Evolutionary conservation across 2,113 vertebrate species (phyloP).

Genomic region (Trachemys scripta): DNA sequence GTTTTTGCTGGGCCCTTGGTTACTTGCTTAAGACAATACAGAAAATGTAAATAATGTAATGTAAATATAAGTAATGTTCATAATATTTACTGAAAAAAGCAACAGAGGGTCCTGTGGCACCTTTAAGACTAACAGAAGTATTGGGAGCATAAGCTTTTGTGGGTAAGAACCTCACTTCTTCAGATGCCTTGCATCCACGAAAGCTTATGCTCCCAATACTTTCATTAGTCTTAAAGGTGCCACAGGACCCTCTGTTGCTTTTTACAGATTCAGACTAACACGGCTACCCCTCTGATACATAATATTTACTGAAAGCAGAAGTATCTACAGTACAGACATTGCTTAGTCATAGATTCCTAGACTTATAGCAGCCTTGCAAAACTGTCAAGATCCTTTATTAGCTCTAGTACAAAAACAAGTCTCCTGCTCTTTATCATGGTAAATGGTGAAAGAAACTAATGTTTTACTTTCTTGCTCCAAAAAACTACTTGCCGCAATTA

Average conservation of each 20-base stretch:
- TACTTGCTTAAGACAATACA: constrained; percentile 34
- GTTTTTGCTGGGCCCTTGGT: constrained; percentile 12
- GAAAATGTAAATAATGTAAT: constrained; percentile 46
- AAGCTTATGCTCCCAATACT: no score
- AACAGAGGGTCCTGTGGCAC: no score
- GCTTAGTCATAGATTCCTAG: not conserved
- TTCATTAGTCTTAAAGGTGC: no score
- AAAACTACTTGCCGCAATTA: not conserved
- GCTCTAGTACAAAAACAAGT: not conserved
- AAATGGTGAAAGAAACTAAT: not conserved
- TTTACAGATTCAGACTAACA: no score
- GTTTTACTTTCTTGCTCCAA: not conserved
- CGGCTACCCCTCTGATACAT: not conserved
- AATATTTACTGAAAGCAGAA: not conserved
- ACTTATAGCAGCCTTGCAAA: not conserved
- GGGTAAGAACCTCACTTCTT: no score
- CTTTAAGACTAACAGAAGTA: no score
- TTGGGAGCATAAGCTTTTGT: no score
- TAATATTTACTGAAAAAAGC: not conserved
- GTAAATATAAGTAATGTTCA: not conserved
- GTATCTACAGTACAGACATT: not conserved
- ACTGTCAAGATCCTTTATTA: not conserved
- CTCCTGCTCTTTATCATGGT: not conserved
- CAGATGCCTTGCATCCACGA: no score
- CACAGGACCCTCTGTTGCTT: no score